Conservation (phyloP, 2,888 invertebrate species). For the Acleris literana region DNA sequence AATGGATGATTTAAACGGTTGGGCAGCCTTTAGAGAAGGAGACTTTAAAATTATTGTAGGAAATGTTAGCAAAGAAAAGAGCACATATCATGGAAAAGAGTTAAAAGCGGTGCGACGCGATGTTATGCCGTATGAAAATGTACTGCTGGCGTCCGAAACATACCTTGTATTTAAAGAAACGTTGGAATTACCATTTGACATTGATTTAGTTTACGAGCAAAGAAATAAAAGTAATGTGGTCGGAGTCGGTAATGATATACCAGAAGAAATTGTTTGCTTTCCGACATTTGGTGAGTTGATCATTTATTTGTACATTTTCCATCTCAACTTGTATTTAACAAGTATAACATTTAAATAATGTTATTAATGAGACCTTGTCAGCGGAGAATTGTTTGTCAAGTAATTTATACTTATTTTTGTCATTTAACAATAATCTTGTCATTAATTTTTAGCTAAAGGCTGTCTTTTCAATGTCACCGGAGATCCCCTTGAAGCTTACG, state of each 20-base stretch:
- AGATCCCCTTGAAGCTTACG: slow-evolving; percentile 54
- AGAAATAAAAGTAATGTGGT: slow-evolving; percentile 44
- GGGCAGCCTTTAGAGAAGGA: slow-evolving; percentile 57
- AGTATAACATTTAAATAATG: too few relatives aligned
- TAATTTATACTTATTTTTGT: too few relatives aligned
- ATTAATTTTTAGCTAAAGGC: slow-evolving; percentile 53
- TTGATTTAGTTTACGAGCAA: slow-evolving; percentile 45
- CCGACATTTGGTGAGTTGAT: slow-evolving; percentile 51
- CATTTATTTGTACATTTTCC: not conserved
- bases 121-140: slow-evolving; percentile 48
- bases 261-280: slow-evolving; percentile 46
- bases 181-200: slow-evolving; percentile 46
- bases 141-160: slow-evolving; percentile 51
- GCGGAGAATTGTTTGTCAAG: too few relatives aligned
- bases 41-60: slow-evolving; percentile 60
- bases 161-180: slow-evolving; percentile 51
- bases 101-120: slow-evolving; percentile 43
- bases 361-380: too few relatives aligned
- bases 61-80: slow-evolving; percentile 43
- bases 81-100: slow-evolving; percentile 49
- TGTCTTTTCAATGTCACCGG: slow-evolving; percentile 56
- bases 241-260: slow-evolving; percentile 17
- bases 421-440: too few relatives aligned
- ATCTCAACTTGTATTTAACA: not conserved
- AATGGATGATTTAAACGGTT: slow-evolving; percentile 72